These are phyloP conservation scores for Eulemur macaco DNA, from an alignment of 2,113 vertebrate species.

Conservation along the genomic window DNA sequence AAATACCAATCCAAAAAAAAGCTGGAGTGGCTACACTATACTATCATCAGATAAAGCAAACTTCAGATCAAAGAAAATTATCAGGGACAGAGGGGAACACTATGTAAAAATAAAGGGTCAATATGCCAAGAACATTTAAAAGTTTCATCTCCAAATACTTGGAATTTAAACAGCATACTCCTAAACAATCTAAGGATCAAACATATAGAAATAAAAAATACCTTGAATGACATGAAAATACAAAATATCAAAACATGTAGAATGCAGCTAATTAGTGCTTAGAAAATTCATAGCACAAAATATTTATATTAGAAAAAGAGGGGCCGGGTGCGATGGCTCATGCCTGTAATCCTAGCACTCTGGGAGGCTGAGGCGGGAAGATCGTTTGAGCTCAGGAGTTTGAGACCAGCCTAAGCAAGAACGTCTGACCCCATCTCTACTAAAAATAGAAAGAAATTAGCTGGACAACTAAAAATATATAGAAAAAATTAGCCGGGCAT, in stretches of 20 bases:
- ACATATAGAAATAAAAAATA: not conserved
- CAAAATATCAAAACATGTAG: not conserved
- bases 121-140: not conserved
- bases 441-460: too few relatives aligned
- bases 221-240: not conserved
- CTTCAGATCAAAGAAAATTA: not conserved
- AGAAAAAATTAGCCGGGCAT: too few relatives aligned
- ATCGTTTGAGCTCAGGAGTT: too few relatives aligned
- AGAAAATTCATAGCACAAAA: not conserved
- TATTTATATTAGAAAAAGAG: not conserved
- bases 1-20: not conserved
- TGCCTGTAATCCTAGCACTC: too few relatives aligned
- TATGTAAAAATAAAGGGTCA: not conserved
- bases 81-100: not conserved
- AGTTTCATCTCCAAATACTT: not conserved
- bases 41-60: not conserved
- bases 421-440: too few relatives aligned
- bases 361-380: too few relatives aligned
- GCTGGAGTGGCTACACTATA: not conserved
- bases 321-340: too few relatives aligned
- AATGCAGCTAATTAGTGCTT: not conserved
- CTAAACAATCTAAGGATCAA: not conserved
- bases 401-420: too few relatives aligned
- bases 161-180: not conserved
- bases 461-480: too few relatives aligned